phyloP scores from a whole-genome alignment of 2,888 invertebrate species.

The Meteorus cinctellus region DNA sequence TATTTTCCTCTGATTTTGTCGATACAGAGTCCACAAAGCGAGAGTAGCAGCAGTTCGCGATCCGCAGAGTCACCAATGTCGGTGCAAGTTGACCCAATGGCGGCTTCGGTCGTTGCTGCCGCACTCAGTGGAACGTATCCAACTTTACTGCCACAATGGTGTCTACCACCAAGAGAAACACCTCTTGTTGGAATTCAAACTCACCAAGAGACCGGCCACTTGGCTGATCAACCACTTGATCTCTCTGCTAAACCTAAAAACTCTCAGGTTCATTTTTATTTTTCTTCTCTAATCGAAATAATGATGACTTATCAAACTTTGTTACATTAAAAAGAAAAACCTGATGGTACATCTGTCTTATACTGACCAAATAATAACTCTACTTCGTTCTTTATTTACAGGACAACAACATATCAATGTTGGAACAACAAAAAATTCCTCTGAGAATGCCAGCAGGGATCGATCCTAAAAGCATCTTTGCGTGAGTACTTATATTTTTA shows the following conservation, averaged over 20 bases:
- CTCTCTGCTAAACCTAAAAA: conserved; percentile 86
- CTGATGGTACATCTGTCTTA: neutral
- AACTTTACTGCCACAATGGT: conserved; percentile 72
- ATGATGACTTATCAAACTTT: neutral
- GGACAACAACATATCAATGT: conserved; percentile 72
- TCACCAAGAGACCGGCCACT: conserved; percentile 68
- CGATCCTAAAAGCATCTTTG: conserved; percentile 80
- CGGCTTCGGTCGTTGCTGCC: conserved; percentile 80
- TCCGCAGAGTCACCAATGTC: conserved; percentile 73
- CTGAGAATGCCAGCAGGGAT: conserved; percentile 71
- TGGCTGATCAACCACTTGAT: conserved; percentile 87
- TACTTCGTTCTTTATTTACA: conserved; percentile 46
- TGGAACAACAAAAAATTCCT: conserved; percentile 73
- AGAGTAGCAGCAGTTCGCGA: conserved; percentile 72
- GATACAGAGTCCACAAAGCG: conserved; percentile 72
- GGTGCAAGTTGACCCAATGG: conserved; percentile 76
- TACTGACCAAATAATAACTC: neutral
- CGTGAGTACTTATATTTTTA: conserved; percentile 77
- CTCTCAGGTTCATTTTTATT: conserved; percentile 64
- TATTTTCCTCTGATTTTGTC: neutral
- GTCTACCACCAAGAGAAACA: conserved; percentile 72
- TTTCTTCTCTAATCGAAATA: neutral
- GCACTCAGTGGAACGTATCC: conserved; percentile 78
- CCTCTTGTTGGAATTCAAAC: conserved; percentile 71
- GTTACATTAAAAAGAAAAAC: neutral